These are phyloP conservation scores for Leucophenga montana DNA, from an alignment of 2,888 invertebrate species.

Conservation along the genomic window DNA sequence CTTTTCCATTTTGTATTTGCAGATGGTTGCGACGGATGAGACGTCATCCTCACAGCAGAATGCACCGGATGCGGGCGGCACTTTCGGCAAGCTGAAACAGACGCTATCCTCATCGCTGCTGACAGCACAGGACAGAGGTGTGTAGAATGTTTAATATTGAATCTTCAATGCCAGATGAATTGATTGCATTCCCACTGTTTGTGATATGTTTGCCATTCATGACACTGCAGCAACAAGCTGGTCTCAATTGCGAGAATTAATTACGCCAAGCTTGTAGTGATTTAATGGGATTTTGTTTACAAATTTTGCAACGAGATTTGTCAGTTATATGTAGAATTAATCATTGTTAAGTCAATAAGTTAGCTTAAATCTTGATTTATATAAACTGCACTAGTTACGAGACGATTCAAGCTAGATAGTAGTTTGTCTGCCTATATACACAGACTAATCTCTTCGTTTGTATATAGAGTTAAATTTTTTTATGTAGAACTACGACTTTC, in stretches of 20 bases:
- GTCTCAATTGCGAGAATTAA: slow-evolving; percentile 16
- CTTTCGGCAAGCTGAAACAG: slow-evolving; percentile 86
- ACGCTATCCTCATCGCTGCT: slow-evolving; percentile 86
- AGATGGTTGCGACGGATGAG: slow-evolving; percentile 91
- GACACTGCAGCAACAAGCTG: background rate
- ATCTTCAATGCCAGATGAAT: slow-evolving; percentile 34
- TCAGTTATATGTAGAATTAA: too few relatives aligned
- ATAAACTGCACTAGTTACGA: too few relatives aligned
- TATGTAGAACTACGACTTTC: too few relatives aligned
- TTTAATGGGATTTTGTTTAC: too few relatives aligned
- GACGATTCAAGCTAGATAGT: too few relatives aligned
- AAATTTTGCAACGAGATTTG: too few relatives aligned
- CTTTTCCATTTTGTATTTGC: slow-evolving; percentile 44
- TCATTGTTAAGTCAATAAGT: too few relatives aligned
- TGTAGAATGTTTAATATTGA: slow-evolving; percentile 34
- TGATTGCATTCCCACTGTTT: background rate
- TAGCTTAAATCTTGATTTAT: too few relatives aligned
- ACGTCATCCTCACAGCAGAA: slow-evolving; percentile 74
- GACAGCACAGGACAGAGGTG: slow-evolving; percentile 75
- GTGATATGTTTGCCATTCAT: slow-evolving; percentile 7
- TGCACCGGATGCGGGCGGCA: slow-evolving; percentile 72
- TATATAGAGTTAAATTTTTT: too few relatives aligned
- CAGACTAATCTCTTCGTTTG: too few relatives aligned
- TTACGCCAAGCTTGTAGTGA: too few relatives aligned
- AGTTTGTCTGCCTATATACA: too few relatives aligned